Percentiles rank a stretch among this genome's conserved stretches.
phyloP scores from a whole-genome alignment of 2,888 invertebrate genomes.

The Crocallis elinguaria region DNA sequence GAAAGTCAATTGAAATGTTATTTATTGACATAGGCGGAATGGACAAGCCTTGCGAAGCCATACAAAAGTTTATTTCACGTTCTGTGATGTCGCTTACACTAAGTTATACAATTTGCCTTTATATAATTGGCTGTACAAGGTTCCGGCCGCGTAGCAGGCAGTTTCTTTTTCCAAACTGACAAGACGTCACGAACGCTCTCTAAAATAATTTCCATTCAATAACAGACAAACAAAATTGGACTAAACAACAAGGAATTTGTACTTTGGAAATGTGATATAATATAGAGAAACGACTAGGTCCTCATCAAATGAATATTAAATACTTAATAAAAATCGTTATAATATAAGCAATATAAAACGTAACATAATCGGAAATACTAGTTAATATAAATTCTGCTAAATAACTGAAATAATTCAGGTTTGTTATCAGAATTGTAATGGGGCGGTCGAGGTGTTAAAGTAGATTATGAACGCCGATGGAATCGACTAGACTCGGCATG shows the following conservation, averaged over 20 bases:
- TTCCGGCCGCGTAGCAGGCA: constrained; percentile 39
- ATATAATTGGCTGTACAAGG: constrained; percentile 33
- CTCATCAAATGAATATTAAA: constrained; percentile 85
- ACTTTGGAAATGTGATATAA: constrained; percentile 86
- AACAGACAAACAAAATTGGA: constrained; percentile 85
- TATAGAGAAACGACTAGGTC: constrained; percentile 85
- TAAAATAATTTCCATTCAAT: constrained; percentile 83
- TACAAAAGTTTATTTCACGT: not conserved
- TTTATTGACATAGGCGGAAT: too few relatives aligned
- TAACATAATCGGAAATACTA: constrained; percentile 84
- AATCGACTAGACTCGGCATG: constrained; percentile 68
- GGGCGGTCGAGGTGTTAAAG: constrained; percentile 47
- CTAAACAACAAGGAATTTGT: constrained; percentile 86
- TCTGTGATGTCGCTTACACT: not conserved
- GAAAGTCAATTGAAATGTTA: too few relatives aligned
- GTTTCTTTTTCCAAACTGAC: constrained; percentile 42
- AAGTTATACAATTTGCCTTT: constrained; percentile 28
- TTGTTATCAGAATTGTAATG: constrained; percentile 62
- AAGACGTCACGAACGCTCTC: constrained; percentile 50
- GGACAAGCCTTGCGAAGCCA: not conserved
- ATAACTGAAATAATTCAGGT: constrained; percentile 81
- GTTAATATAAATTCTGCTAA: constrained; percentile 84
- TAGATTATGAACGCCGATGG: constrained; percentile 52
- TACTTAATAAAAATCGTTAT: constrained; percentile 84
- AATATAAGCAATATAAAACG: constrained; percentile 85